These are phyloP conservation scores for Scolanthus callimorphus DNA, from an alignment of 92 coral and sea anemone species.

Conservation along the genomic window DNA sequence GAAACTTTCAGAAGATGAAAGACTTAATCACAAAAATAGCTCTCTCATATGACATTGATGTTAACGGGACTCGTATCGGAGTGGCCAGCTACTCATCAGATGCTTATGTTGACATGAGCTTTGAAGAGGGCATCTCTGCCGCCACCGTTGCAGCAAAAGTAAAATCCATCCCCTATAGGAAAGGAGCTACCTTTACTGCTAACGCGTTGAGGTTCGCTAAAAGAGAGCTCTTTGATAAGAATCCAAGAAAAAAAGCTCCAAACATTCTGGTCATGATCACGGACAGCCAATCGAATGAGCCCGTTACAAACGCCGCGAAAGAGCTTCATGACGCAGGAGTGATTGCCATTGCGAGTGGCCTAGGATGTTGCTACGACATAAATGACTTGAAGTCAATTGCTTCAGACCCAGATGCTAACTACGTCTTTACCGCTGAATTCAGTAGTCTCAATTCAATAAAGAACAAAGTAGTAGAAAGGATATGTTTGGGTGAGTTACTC, in stretches of 20 bases:
- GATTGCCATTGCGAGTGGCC: not conserved
- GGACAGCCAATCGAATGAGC: slow-evolving; percentile 55
- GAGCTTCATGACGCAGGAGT: not conserved
- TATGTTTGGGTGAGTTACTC: not conserved
- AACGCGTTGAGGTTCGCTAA: slow-evolving; percentile 23
- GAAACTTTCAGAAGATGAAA: slow-evolving; percentile 46
- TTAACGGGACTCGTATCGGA: slow-evolving; percentile 57
- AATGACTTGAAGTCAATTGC: not conserved
- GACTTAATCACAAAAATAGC: slow-evolving; percentile 45
- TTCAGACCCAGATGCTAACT: not conserved
- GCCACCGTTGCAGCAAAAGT: not conserved
- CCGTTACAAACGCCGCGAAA: not conserved
- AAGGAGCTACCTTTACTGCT: slow-evolving; percentile 34
- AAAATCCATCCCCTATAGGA: slow-evolving; percentile 10
- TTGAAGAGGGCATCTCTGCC: not conserved
- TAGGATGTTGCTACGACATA: not conserved
- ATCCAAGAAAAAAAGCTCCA: slow-evolving; percentile 34
- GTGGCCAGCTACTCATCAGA: slow-evolving; percentile 12
- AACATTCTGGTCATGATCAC: slow-evolving; percentile 58
- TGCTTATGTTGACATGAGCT: slow-evolving; percentile 1
- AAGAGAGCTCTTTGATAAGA: slow-evolving; percentile 20
- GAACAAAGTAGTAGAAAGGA: not conserved
- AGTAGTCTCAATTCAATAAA: not conserved
- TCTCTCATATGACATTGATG: slow-evolving; percentile 41
- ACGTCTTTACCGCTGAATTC: not conserved